Conservation (phyloP, 2,888 invertebrate species). For the Chrysina gloriosa region DNA sequence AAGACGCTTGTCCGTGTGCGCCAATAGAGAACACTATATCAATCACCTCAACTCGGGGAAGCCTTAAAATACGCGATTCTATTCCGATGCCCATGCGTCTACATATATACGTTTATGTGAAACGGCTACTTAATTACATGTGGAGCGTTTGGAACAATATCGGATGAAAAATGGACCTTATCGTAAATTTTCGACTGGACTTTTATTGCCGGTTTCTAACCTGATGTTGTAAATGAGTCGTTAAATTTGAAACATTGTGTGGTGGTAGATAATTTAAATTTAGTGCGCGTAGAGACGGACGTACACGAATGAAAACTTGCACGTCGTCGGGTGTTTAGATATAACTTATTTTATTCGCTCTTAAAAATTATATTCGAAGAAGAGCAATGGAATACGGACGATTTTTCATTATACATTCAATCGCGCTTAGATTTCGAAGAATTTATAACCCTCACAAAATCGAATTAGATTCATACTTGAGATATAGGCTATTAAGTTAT, state of each 20-base stretch:
- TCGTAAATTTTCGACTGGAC: conserved; percentile 17
- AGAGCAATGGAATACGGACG: no score
- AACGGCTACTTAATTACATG: conserved; percentile 15
- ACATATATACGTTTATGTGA: not conserved
- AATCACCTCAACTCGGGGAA: conserved; percentile 34
- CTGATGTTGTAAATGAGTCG: conserved; percentile 26
- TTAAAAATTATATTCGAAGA: no score
- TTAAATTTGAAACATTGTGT: conserved; percentile 29
- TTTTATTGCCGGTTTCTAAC: conserved; percentile 3
- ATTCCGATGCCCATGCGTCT: not conserved
- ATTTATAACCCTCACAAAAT: no score
- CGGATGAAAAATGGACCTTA: conserved; percentile 24
- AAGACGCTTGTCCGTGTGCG: conserved; percentile 51
- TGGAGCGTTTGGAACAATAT: conserved; percentile 55
- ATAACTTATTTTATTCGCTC: no score
- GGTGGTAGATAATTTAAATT: no score
- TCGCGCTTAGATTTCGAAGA: no score
- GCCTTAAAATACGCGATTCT: conserved; percentile 5
- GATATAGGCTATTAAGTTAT: no score
- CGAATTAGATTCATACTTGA: no score
- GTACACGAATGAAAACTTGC: no score
- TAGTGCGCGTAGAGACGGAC: no score
- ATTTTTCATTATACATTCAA: no score
- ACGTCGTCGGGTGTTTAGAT: no score
- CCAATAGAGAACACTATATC: conserved; percentile 46